phyloP scores from a whole-genome alignment of 2,797 vertebrate species.

The Acipenser transmontanus region DNA sequence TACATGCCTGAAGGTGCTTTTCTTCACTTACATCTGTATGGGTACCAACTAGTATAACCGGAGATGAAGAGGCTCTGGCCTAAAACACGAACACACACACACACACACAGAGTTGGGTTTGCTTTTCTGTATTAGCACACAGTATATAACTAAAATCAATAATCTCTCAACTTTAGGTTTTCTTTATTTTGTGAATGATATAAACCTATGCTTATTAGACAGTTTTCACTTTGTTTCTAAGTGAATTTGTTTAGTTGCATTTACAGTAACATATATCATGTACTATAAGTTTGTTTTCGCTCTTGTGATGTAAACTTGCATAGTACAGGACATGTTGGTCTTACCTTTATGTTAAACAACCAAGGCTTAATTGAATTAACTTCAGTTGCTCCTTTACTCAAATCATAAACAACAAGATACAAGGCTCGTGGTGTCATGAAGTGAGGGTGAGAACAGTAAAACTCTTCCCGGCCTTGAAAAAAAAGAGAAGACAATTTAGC shows the following conservation, averaged over 20 bases:
- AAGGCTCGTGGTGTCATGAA: constrained; percentile 87
- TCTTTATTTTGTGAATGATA: neutral
- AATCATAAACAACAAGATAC: constrained; percentile 87
- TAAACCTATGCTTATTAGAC: no score
- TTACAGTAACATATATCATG: no score
- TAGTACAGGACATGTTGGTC: neutral
- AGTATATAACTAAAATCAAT: no score
- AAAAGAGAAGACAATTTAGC: constrained; percentile 3
- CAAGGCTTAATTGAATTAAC: constrained; percentile 88
- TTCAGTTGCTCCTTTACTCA: constrained; percentile 80
- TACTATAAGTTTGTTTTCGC: no score
- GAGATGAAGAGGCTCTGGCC: constrained; percentile 80
- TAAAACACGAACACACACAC: constrained; percentile 32
- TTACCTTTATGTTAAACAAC: constrained; percentile 96
- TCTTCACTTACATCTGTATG: constrained; percentile 80
- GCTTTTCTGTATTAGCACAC: no score
- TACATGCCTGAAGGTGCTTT: constrained; percentile 67
- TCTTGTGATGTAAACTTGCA: no score
- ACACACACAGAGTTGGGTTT: no score
- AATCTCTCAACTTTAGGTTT: no score
- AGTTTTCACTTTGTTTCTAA: no score
- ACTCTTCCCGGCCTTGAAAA: constrained; percentile 77
- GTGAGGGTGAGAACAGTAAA: constrained; percentile 81
- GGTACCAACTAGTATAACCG: constrained; percentile 90
- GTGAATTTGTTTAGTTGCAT: no score